phyloP scores from a whole-genome alignment of 2,888 invertebrate species.

The Lepas anatifera region DNA sequence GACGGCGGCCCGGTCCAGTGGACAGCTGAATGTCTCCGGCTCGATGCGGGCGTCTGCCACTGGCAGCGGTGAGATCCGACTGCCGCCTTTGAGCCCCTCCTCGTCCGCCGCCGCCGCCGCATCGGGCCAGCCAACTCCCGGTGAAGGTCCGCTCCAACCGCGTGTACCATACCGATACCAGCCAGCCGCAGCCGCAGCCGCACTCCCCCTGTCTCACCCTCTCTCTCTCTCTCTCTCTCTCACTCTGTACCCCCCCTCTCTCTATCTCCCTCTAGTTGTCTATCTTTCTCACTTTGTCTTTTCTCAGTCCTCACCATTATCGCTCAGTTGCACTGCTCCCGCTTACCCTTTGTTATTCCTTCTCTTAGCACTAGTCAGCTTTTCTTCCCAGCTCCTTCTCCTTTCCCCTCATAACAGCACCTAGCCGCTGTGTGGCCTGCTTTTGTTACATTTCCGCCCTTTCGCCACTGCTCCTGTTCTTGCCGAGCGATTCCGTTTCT shows the following conservation, averaged over 20 bases:
- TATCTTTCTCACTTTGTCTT: neutral
- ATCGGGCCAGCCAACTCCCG: neutral
- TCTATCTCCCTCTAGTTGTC: neutral
- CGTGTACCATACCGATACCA: neutral
- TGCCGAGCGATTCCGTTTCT: too few species aligned
- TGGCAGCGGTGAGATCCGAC: conserved; percentile 4
- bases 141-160: neutral
- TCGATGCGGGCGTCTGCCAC: neutral
- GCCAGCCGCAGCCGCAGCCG: neutral
- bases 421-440: too few species aligned
- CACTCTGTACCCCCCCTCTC: neutral
- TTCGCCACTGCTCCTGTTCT: too few species aligned
- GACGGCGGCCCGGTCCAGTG: neutral
- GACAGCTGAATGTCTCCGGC: neutral
- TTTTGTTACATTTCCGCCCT: too few species aligned
- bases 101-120: neutral
- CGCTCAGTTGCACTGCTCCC: too few species aligned
- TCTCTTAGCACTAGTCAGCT: too few species aligned
- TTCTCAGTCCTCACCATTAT: too few species aligned
- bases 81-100: neutral
- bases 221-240: neutral
- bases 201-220: neutral
- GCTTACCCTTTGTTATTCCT: too few species aligned
- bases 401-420: too few species aligned
- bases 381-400: too few species aligned